Conservation (phyloP, 2,888 invertebrate species). For the Pecten maximus region DNA sequence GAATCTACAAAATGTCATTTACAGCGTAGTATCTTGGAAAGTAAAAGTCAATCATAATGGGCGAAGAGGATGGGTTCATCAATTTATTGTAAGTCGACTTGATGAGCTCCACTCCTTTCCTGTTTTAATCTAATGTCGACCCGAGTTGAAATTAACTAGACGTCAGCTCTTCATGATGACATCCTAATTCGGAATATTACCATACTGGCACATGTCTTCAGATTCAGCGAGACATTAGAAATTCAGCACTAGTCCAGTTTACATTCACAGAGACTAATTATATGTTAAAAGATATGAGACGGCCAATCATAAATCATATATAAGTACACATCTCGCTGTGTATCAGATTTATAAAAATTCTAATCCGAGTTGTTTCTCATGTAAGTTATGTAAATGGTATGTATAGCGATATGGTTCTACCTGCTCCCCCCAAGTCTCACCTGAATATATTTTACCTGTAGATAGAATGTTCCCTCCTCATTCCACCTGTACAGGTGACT, state of each 20-base stretch:
- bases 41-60: too few species aligned
- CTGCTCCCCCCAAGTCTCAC: background rate
- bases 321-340: background rate
- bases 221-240: background rate
- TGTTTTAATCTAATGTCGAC: background rate
- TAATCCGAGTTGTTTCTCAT: background rate
- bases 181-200: background rate
- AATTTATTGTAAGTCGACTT: too few species aligned
- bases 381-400: background rate
- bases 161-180: background rate
- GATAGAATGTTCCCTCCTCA: background rate
- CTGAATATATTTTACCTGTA: background rate
- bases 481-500: background rate
- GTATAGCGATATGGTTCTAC: background rate
- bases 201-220: background rate
- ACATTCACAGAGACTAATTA: background rate
- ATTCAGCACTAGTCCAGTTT: background rate
- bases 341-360: background rate
- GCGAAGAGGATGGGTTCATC: too few species aligned
- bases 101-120: too few species aligned
- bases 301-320: background rate
- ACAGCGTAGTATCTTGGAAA: too few species aligned
- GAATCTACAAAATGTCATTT: too few species aligned
- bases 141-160: background rate
- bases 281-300: background rate